These are phyloP conservation scores for Syngnathus typhle DNA, from an alignment of 2,113 vertebrate species.

Conservation along the genomic window DNA sequence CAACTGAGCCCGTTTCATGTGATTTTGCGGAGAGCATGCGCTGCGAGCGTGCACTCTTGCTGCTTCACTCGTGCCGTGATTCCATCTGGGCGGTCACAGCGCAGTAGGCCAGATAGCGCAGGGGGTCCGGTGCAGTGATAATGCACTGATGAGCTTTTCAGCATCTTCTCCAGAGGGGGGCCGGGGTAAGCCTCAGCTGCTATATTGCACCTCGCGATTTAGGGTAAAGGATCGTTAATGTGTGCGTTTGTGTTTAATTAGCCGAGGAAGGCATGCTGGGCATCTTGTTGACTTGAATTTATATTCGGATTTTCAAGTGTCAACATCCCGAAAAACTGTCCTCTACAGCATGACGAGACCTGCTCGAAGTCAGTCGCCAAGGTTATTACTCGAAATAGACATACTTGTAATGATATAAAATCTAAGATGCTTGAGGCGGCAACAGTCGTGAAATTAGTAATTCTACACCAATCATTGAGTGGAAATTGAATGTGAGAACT, in stretches of 20 bases:
- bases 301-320: not conserved
- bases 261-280: not conserved
- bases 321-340: too few species aligned
- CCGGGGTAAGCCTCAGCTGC: conserved; percentile 7
- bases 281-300: not conserved
- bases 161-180: conserved; percentile 23
- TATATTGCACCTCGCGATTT: not conserved
- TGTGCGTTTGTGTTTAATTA: not conserved
- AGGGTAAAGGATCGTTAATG: not conserved
- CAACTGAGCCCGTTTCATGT: not conserved
- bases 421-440: too few species aligned
- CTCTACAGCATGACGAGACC: too few species aligned
- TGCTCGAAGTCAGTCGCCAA: too few species aligned
- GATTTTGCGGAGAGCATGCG: not conserved
- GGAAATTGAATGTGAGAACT: not conserved
- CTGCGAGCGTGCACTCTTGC: not conserved
- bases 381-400: not conserved
- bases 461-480: not conserved
- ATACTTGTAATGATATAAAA: not conserved
- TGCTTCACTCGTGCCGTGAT: not conserved
- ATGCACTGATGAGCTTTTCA: conserved; percentile 18
- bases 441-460: not conserved
- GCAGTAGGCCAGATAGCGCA: not conserved
- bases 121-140: conserved; percentile 2
- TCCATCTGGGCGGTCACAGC: conserved; percentile 6